These are phyloP conservation scores for Emydocephalus ijimae DNA, from an alignment of 2,113 vertebrate genomes.

Conservation along the genomic window DNA sequence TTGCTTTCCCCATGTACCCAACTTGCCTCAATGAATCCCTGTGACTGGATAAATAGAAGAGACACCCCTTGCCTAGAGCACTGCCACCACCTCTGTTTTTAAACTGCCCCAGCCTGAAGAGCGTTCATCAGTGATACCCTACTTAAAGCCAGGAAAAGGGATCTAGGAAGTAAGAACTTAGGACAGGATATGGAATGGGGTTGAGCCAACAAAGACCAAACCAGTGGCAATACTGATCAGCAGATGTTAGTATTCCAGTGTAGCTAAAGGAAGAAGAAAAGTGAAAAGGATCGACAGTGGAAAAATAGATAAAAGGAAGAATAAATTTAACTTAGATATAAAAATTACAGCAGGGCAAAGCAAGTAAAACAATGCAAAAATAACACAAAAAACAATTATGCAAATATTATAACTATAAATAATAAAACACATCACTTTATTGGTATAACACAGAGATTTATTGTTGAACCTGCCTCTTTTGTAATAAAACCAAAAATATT, in stretches of 20 bases:
- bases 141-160: background rate
- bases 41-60: background rate
- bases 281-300: background rate
- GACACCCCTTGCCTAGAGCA: background rate
- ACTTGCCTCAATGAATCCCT: background rate
- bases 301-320: background rate
- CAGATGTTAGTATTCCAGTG: background rate
- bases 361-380: background rate
- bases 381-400: background rate
- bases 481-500: background rate
- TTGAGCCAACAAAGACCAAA: background rate
- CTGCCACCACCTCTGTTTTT: background rate
- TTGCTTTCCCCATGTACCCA: background rate
- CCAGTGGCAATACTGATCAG: background rate
- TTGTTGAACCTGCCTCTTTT: background rate
- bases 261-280: background rate
- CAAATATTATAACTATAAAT: background rate
- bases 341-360: background rate
- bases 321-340: background rate
- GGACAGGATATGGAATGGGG: background rate
- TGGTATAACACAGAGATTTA: background rate
- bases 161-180: background rate
- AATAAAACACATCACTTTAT: background rate
- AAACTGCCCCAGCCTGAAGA: background rate
- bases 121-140: background rate